A percentile compares a stretch with the other conserved stretches of the same genome.
Conservation (phyloP, 2,888 invertebrate species). For the Cataglyphis cursor region DNA sequence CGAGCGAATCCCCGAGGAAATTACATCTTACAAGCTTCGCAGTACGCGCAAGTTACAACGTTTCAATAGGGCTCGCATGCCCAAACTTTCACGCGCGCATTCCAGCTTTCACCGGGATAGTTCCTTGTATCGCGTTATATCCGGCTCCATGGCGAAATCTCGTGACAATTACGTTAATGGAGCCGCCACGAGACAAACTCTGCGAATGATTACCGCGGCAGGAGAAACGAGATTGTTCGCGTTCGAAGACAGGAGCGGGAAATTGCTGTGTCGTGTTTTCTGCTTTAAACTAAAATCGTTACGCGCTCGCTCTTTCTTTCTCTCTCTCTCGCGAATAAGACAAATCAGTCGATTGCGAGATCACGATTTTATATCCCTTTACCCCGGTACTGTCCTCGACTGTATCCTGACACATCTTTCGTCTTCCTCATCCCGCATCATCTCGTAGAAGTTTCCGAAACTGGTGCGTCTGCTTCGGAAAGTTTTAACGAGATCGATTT, state of each 20-base stretch:
- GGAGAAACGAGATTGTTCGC: slow-evolving; percentile 60
- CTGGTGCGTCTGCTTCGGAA: slow-evolving; percentile 74
- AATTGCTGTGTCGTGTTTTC: slow-evolving; percentile 33
- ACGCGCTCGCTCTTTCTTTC: background rate
- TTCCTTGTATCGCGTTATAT: slow-evolving; percentile 42
- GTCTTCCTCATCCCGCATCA: slow-evolving; percentile 58
- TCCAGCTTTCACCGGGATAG: slow-evolving; percentile 37
- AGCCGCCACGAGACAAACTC: slow-evolving; percentile 18
- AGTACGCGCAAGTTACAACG: slow-evolving; percentile 51
- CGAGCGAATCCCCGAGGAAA: slow-evolving; percentile 56
- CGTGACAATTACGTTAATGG: slow-evolving; percentile 55
- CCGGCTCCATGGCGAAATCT: slow-evolving; percentile 46
- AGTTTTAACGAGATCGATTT: slow-evolving; percentile 82
- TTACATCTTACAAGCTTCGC: slow-evolving; percentile 51
- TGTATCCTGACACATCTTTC: slow-evolving; percentile 56
- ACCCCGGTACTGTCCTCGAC: slow-evolving; percentile 29
- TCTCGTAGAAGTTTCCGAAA: slow-evolving; percentile 74
- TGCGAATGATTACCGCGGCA: slow-evolving; percentile 36
- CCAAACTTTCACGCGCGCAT: slow-evolving; percentile 58
- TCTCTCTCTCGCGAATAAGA: slow-evolving; percentile 8
- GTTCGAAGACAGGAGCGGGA: slow-evolving; percentile 3
- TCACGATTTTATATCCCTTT: slow-evolving; percentile 65
- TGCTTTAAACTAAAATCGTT: slow-evolving; percentile 35
- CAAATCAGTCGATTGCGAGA: slow-evolving; percentile 54
- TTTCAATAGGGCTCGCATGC: slow-evolving; percentile 49